Evolutionary conservation across 2,888 invertebrate genomes (phyloP), one percentile per base, ranked within the genome.

Genomic region (Ephialtes manifestator): DNA sequence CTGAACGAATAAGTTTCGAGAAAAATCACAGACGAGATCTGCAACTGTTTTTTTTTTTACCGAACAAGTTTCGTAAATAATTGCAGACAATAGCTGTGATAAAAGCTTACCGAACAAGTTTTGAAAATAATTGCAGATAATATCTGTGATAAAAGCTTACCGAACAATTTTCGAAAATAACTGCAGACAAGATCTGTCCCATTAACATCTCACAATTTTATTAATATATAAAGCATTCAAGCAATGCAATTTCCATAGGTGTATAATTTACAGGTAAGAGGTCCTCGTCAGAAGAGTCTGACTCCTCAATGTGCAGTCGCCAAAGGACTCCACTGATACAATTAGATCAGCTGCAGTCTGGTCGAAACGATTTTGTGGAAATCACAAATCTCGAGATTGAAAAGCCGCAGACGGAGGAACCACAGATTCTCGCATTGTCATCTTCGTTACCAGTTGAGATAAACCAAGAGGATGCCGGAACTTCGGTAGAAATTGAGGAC

Each of bases 41-140:
- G 24, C n/a, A n/a, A n/a, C n/a, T n/a, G n/a, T n/a, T n/a, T n/a
- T n/a, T n/a, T n/a, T n/a, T 46, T 46, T 8, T 46, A 46, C 7
- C 46, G 72, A 53, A 72, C 51, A 72, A 51, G 20, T 31, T 76
- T 76, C 65, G n/a, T n/a, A n/a, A n/a, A n/a, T n/a, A n/a, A n/a
- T n/a, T n/a, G n/a, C n/a, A n/a, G n/a, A n/a, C n/a, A n/a, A n/a
- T n/a, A n/a, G n/a, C n/a, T n/a, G n/a, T n/a, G n/a, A n/a, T n/a
- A n/a, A n/a, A n/a, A 24, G 1, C 2, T 24, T 24, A 24, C 2
- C 2, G 24, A 24, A 24, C 2, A 24, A 24, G 24, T 24, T 24
- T 24, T 1, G 39, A 18, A 65, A 24, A 24, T 5, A 31, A 48
- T 31, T 24, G 18, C 39, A 48, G 39, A 76, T 18, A 53, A 55